Conservation (phyloP, 1,140 invertebrate species). For the Himalopsyche phryganea region DNA sequence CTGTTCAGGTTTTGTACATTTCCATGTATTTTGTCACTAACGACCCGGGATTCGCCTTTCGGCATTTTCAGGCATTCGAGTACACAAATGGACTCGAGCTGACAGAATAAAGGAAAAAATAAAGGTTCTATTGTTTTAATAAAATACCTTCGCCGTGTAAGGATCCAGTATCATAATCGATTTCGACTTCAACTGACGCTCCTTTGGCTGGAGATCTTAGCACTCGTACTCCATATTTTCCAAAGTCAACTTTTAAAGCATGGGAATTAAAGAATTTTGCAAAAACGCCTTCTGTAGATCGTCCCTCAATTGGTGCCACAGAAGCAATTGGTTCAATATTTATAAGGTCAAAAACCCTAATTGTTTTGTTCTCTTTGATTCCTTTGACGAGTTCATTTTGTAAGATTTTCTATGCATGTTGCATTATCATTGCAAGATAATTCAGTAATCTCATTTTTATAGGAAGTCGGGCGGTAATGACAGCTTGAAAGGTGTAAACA, state of each 20-base stretch:
- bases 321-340: slow-evolving; percentile 45
- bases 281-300: slow-evolving; percentile 41
- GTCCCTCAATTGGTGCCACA: slow-evolving; percentile 37
- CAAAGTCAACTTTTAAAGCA: slow-evolving; percentile 52
- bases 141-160: slow-evolving; percentile 24
- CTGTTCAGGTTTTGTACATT: too few species aligned
- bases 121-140: too few species aligned
- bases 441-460: slow-evolving; percentile 38
- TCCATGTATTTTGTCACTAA: too few species aligned
- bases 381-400: slow-evolving; percentile 43
- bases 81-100: too few species aligned
- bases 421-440: slow-evolving; percentile 51
- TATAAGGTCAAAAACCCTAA: slow-evolving; percentile 45
- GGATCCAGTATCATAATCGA: slow-evolving; percentile 36
- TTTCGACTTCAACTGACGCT: slow-evolving; percentile 45
- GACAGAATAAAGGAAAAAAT: too few species aligned
- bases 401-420: slow-evolving; percentile 49
- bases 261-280: slow-evolving; percentile 48
- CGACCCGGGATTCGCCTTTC: too few species aligned
- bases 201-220: slow-evolving; percentile 44
- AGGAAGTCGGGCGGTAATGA: background rate
- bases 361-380: slow-evolving; percentile 43
- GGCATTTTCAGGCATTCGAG: too few species aligned
- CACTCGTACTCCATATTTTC: slow-evolving; percentile 49
- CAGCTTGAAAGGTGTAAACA: slow-evolving; percentile 7